Evolutionary conservation across 2,888 invertebrate genomes (phyloP).

Genomic region (Caenorhabditis angaria): DNA sequence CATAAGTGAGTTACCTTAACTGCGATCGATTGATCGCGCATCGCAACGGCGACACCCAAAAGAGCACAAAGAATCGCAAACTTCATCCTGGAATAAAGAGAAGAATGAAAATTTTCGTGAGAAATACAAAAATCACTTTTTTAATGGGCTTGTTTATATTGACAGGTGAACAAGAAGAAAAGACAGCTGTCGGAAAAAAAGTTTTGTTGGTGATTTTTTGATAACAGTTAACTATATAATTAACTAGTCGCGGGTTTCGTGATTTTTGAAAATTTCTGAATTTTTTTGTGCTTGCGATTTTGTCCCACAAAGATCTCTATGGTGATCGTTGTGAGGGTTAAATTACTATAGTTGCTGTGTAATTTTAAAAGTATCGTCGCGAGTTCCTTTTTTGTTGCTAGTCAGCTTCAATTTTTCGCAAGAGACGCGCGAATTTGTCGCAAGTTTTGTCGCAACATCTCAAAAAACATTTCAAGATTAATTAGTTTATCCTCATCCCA

Average conservation of each 20-base stretch:
- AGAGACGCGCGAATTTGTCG: too few species aligned
- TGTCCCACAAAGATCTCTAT: too few species aligned
- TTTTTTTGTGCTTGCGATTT: too few species aligned
- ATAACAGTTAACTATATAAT: too few species aligned
- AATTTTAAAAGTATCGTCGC: too few species aligned
- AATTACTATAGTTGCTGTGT: too few species aligned
- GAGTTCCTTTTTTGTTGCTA: too few species aligned
- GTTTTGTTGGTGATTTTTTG: constrained; percentile 2
- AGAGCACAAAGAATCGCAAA: constrained; percentile 9
- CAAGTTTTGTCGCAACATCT: constrained; percentile 15
- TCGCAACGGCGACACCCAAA: constrained; percentile 32
- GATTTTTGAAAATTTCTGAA: too few species aligned
- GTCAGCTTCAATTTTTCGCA: too few species aligned
- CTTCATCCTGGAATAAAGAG: constrained; percentile 13
- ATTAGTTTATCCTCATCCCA: not conserved
- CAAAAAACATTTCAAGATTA: not conserved
- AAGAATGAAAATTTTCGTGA: constrained; percentile 7
- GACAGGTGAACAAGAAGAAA: not conserved
- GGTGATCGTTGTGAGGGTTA: too few species aligned
- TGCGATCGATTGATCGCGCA: constrained; percentile 61
- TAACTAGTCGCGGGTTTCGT: too few species aligned
- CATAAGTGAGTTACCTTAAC: constrained; percentile 29
- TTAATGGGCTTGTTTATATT: constrained; percentile 6
- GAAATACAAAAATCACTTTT: not conserved
- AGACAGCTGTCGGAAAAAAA: not conserved